Conservation (phyloP, 1,140 invertebrate genomes). For the Drosophila paulistorum region DNA sequence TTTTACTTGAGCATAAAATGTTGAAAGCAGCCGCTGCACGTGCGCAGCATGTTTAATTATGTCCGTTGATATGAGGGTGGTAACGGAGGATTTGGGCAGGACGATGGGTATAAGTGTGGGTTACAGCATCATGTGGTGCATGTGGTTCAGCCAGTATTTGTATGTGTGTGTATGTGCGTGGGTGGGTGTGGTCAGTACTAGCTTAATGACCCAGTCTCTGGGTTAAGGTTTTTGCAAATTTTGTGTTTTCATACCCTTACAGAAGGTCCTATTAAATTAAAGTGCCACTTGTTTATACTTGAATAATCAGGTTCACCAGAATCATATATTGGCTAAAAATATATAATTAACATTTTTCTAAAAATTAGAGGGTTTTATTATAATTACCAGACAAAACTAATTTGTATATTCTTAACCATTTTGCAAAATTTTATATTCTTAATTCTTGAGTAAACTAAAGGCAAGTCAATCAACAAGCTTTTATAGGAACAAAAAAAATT, state of each 20-base stretch:
- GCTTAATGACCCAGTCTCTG: constrained; percentile 50
- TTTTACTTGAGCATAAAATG: constrained; percentile 73
- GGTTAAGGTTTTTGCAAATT: constrained; percentile 40
- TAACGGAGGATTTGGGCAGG: constrained; percentile 21
- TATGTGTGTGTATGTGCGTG: constrained; percentile 23
- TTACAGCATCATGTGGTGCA: constrained; percentile 50
- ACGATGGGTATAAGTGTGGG: constrained; percentile 18
- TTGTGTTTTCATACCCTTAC: constrained; percentile 8
- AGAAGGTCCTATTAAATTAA: background rate
- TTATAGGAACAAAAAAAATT: too few relatives aligned
- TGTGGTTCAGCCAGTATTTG: constrained; percentile 41
- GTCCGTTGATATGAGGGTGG: constrained; percentile 31
- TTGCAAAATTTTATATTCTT: too few relatives aligned
- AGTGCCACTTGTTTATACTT: too few relatives aligned
- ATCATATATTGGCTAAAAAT: too few relatives aligned
- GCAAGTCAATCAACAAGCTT: too few relatives aligned
- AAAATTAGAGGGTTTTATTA: too few relatives aligned
- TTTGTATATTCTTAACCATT: too few relatives aligned
- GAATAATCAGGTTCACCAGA: too few relatives aligned
- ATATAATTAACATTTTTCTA: too few relatives aligned
- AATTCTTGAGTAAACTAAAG: too few relatives aligned
- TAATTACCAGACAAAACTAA: too few relatives aligned
- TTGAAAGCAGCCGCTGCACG: constrained; percentile 77
- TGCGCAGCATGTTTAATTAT: constrained; percentile 79
- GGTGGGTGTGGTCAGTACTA: constrained; percentile 41